Evolutionary conservation across 1,140 invertebrate genomes (phyloP), one percentile per base, ranked within the genome.

Genomic region (Teleopsis dalmanni): DNA sequence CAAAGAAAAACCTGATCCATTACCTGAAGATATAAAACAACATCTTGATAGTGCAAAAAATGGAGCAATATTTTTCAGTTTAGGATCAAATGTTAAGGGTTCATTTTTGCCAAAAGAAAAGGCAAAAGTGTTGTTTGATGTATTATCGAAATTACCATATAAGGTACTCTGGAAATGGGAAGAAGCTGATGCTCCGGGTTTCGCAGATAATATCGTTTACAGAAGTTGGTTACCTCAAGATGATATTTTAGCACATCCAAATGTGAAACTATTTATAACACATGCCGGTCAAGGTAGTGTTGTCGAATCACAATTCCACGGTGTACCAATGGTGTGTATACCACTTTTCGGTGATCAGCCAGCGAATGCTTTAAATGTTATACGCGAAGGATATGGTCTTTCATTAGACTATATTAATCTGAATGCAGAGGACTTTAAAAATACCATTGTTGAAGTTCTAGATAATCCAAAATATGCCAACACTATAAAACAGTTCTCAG

Each of bases 181-280:
- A 50, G 56, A 60, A 4, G 46, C 14, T 1, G 56, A 59, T 9
- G 46, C 16, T 9, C 36, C 42, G 0, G 59, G 57, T 13, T 53
- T 59, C 21, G 55, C 70, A 23, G 31, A 58, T 5, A 81, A 81
- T 57, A 68, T 81, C 4, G 65, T 72, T 41, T 59, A 73, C 18
- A 51, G 55, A 9, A 74, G 76, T 51, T 81, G 78, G 78, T 48
- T 78, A 16, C 78, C 78, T 7, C 78, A 81, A 56, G 64, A 65
- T 37, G 70, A 74, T 54, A 62, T 78, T 50, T 50, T 64, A 66
- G 73, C 55, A 13, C 75, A 78, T 58, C 56, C 62, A 13, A 71
- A 73, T 29, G 40, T 70, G 11, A 65, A 65, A 53, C 47, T 75
- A 1, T 78, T 78, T 49, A 66, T 78, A 10, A 72, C 72, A 14